Evolutionary conservation across 2,113 vertebrate genomes (phyloP), one percentile per base, ranked within the genome.

Genomic region (Physeter macrocephalus): DNA sequence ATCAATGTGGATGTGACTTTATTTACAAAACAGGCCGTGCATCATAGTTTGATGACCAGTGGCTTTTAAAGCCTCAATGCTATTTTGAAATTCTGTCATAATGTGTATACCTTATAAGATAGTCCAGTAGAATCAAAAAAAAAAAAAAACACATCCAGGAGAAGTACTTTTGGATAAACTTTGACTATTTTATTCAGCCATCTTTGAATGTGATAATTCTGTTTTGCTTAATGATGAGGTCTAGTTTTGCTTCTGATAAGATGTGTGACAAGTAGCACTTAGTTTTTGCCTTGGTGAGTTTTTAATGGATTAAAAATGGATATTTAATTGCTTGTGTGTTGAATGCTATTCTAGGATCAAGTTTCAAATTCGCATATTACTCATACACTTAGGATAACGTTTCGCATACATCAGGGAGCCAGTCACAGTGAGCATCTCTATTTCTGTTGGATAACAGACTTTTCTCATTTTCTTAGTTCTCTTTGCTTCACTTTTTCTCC

Each of bases 371-470:
- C 46, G 18, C 41, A 2, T 17, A 0, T 62, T 82, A 67, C 27
- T 62, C 5, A 5, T 34, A 3, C 54, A n/a, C 61, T 52, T 78
- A 88, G 27, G 62, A 9, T 57, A 34, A 39, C 49, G 8, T 61
- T 83, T 67, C 62, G 67, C 6, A 14, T n/a, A 12, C 2, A 0
- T 13, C 10, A 23, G 34, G 43, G 78, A 85, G 52, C 66, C 0
- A 0, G 39, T 39, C 27, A 27, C 6, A 27, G 11, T 8, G 54
- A 31, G 1, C 1, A 1, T 67, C 27, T 41, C 23, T 1, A 0
- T 61, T 93, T 78, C 46, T 88, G 52, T 31, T 59, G 46, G 41
- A 31, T 34, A 6, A 14, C 21, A 64, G 1, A 12, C 25, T 67
- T 25, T 11, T 15, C 18, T 74, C 2, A 3, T 62, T 86, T 93